phyloP scores from a whole-genome alignment of 2,113 vertebrate genomes.

The Gasterosteus aculeatus region DNA sequence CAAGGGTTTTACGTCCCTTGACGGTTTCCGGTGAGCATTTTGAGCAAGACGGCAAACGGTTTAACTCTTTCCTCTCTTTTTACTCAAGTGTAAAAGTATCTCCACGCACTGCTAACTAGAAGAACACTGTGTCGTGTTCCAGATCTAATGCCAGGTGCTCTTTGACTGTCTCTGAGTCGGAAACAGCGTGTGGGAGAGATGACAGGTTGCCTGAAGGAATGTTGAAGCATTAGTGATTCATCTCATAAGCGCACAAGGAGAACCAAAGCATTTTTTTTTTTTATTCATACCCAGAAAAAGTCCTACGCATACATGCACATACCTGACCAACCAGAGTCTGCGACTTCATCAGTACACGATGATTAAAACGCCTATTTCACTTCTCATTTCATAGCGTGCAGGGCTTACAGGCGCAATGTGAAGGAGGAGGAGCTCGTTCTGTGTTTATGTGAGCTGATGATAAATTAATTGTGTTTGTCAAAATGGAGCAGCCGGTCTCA shows the following conservation, averaged over 20 bases:
- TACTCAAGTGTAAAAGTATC: conserved; percentile 20
- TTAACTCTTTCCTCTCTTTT: conserved; percentile 18
- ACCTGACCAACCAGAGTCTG: conserved; percentile 42
- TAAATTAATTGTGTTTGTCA: conserved; percentile 72
- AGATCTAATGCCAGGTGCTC: conserved; percentile 55
- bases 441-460: conserved; percentile 56
- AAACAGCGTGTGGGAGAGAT: conserved; percentile 69
- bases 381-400: neutral
- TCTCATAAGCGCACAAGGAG: conserved; percentile 47
- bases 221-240: conserved; percentile 69
- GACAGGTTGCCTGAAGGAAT: conserved; percentile 68
- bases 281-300: conserved; percentile 64
- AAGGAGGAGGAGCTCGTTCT: conserved; percentile 33
- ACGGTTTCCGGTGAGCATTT: conserved; percentile 13
- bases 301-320: conserved; percentile 42
- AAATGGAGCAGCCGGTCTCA: conserved; percentile 63
- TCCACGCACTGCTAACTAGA: conserved; percentile 4
- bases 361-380: conserved; percentile 33
- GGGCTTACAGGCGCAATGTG: conserved; percentile 9
- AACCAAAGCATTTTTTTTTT: conserved; percentile 63
- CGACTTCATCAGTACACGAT: conserved; percentile 20
- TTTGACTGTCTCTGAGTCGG: conserved; percentile 58
- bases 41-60: neutral
- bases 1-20: conserved; percentile 17
- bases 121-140: conserved; percentile 25